A percentile compares a stretch with the other conserved stretches of the same genome.
Evolutionary conservation across 2,113 vertebrate species (phyloP).

Genomic region (Corvus moneduloides): DNA sequence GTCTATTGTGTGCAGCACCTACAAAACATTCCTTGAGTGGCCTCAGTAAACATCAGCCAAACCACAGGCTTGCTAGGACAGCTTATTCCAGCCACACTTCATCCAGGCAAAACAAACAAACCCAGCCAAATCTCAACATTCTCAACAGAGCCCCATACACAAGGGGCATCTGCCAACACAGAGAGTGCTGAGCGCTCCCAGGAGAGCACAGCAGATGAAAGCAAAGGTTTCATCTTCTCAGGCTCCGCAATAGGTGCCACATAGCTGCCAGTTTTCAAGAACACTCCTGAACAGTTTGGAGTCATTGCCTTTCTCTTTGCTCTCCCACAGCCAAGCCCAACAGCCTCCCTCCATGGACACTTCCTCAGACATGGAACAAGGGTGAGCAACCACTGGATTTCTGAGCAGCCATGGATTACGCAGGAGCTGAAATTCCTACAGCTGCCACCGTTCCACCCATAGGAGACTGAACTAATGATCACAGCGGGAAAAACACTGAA

Average conservation of each 20-base stretch:
- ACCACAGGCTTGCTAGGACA: neutral
- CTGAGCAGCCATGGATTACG: accelerated
- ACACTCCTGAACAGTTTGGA: neutral
- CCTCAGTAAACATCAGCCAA: neutral
- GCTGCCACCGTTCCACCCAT: neutral
- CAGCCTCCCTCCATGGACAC: too few species aligned
- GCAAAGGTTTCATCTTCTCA: neutral
- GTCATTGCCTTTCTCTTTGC: neutral
- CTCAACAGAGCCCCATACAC: neutral
- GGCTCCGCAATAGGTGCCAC: neutral
- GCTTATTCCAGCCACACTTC: neutral
- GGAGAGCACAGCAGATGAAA: neutral
- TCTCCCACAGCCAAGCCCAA: neutral
- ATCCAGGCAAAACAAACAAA: neutral
- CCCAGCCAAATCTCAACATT: neutral
- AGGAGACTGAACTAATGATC: neutral
- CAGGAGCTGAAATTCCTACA: neutral
- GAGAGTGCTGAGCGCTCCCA: neutral
- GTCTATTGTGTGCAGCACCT: neutral
- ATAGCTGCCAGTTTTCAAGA: neutral
- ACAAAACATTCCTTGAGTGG: neutral
- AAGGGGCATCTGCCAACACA: neutral
- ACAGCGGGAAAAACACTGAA: neutral
- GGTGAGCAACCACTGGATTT: neutral
- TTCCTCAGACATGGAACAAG: neutral